Percentiles rank a stretch among this genome's conserved stretches.
phyloP scores from a whole-genome alignment of 2,797 vertebrate genomes.

The Podarcis lilfordi region DNA sequence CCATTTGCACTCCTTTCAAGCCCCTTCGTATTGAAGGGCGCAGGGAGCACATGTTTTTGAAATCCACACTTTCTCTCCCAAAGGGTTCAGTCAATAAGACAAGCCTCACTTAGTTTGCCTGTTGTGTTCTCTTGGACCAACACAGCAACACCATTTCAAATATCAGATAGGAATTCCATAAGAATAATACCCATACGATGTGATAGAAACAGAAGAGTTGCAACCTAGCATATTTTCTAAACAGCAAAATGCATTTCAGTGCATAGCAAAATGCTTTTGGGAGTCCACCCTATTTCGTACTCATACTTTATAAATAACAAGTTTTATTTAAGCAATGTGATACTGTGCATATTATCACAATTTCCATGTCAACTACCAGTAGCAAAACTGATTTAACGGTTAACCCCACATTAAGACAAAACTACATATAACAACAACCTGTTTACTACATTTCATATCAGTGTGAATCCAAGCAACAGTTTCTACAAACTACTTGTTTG shows the following conservation, averaged over 20 bases:
- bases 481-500: neutral
- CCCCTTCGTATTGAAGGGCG: neutral
- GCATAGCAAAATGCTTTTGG: neutral
- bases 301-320: neutral
- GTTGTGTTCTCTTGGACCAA: neutral
- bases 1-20: neutral
- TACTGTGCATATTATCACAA: neutral
- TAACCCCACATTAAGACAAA: neutral
- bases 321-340: neutral
- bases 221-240: neutral
- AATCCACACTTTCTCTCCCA: neutral
- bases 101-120: neutral
- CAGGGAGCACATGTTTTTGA: neutral
- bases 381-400: neutral
- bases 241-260: slow-evolving; percentile 5
- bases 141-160: neutral
- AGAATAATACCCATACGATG: neutral
- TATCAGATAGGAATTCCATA: neutral
- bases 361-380: neutral
- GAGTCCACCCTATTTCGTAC: neutral
- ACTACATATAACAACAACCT: neutral
- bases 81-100: neutral
- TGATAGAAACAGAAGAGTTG: neutral
- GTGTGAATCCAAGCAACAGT: neutral
- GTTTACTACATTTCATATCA: neutral